A percentile compares a stretch with the other conserved stretches of the same genome.
These are phyloP conservation scores for Apostichopus leukothele DNA, from an alignment of 53 echinoderm and acorn worm species.

Conservation along the genomic window DNA sequence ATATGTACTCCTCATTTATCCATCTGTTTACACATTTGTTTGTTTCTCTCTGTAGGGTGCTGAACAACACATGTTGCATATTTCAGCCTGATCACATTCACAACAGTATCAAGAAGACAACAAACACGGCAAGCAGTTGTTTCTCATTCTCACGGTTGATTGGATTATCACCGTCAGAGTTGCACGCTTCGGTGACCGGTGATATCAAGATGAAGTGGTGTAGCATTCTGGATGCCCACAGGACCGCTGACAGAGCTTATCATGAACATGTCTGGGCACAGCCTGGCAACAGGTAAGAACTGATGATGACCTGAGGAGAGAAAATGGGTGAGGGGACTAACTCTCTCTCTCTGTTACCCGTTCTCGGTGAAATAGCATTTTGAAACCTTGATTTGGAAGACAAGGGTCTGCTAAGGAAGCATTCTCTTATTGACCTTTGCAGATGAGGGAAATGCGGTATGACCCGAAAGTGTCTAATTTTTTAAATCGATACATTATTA, in stretches of 20 bases:
- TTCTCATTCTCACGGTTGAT: conserved; percentile 90
- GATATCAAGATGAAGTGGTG: conserved; percentile 76
- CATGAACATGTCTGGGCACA: conserved; percentile 60
- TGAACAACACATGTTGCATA: conserved; percentile 70
- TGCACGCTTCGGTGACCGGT: conserved; percentile 62
- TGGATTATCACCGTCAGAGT: conserved; percentile 74
- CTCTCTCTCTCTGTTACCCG: too few species aligned
- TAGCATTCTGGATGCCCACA: conserved; percentile 65
- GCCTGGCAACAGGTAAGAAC: too few species aligned
- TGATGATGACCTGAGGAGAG: too few species aligned
- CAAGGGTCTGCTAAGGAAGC: too few species aligned
- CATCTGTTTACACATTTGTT: neutral
- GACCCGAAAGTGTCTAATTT: too few species aligned
- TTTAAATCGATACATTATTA: too few species aligned
- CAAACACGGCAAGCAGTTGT: neutral
- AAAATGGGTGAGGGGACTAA: too few species aligned
- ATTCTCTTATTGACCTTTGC: too few species aligned
- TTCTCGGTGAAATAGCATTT: too few species aligned
- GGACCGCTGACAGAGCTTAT: conserved; percentile 82
- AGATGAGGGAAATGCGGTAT: too few species aligned
- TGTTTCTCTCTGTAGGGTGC: conserved; percentile 57
- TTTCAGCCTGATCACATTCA: conserved; percentile 85
- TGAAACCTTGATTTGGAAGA: too few species aligned
- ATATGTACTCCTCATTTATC: neutral
- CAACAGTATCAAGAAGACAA: conserved; percentile 50